Evolutionary conservation across 2,113 vertebrate species (phyloP).

Genomic region (Thermophis baileyi): DNA sequence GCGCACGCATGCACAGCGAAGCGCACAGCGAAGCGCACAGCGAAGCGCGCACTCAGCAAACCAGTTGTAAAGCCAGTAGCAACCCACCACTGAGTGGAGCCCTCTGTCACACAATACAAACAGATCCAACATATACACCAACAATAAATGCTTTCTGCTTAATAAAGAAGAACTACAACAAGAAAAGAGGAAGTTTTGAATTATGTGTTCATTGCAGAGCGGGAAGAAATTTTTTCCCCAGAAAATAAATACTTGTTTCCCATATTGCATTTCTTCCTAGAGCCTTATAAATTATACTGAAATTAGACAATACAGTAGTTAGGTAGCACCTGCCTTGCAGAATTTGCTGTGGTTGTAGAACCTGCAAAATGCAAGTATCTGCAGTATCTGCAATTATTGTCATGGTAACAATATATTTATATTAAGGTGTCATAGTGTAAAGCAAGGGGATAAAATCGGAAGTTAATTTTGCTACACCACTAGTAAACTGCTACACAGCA

Average conservation of each 20-base stretch:
- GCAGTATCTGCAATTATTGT: constrained; percentile 21
- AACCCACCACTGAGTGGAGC: too few relatives aligned
- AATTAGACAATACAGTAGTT: background rate
- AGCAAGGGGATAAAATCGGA: constrained; percentile 5
- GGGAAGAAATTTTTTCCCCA: background rate
- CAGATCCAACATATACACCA: background rate
- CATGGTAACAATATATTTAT: constrained; percentile 35
- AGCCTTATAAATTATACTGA: constrained; percentile 25
- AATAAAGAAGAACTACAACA: constrained; percentile 16
- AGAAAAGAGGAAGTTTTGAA: background rate
- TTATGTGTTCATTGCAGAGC: background rate
- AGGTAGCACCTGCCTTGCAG: background rate
- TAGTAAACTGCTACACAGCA: background rate
- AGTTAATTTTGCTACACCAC: constrained; percentile 3
- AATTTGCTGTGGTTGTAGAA: constrained; percentile 1
- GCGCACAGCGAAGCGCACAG: too few relatives aligned
- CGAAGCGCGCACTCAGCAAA: too few relatives aligned
- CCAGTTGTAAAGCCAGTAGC: too few relatives aligned
- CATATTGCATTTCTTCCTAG: background rate
- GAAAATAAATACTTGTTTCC: background rate
- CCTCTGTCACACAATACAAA: constrained; percentile 12
- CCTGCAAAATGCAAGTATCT: constrained; percentile 8
- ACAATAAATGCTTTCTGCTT: background rate
- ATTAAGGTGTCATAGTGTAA: constrained; percentile 16
- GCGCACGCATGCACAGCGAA: too few relatives aligned